Conservation (phyloP, 2,888 invertebrate genomes). For the Cancer borealis region DNA sequence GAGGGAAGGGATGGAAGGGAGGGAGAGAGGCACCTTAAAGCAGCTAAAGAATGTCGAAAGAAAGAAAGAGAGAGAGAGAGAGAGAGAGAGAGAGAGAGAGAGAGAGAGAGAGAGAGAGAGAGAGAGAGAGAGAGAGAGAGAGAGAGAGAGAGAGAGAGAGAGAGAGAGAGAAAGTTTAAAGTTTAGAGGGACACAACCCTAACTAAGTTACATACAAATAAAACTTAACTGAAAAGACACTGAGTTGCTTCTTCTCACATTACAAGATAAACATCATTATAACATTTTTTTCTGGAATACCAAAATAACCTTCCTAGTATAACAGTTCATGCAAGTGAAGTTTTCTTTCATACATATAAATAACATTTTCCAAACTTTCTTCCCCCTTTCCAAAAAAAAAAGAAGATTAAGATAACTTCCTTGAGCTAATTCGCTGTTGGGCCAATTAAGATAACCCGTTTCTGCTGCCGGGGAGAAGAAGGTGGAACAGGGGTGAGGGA, state of each 20-base stretch:
- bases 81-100: slow-evolving; percentile 34
- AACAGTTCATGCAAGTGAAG: no score
- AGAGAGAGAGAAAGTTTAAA: neutral
- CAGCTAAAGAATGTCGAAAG: neutral
- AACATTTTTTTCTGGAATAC: neutral
- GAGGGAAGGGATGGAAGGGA: neutral
- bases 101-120: neutral
- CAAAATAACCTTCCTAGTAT: no score
- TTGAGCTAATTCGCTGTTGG: neutral
- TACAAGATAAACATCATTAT: neutral
- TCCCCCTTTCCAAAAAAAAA: neutral
- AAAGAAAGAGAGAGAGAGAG: slow-evolving; percentile 29
- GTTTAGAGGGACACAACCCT: neutral
- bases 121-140: no score
- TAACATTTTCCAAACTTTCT: neutral
- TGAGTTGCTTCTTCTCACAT: no score
- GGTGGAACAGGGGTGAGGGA: neutral
- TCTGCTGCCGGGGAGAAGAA: neutral
- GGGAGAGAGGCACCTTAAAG: neutral
- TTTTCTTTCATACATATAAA: no score
- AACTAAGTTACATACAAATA: no score
- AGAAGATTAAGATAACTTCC: neutral
- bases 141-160: neutral
- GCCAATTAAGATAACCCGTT: slow-evolving; percentile 27
- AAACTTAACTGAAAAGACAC: no score